Evolutionary conservation across 1,140 invertebrate genomes (phyloP).

Genomic region (Steinernema khuongi): DNA sequence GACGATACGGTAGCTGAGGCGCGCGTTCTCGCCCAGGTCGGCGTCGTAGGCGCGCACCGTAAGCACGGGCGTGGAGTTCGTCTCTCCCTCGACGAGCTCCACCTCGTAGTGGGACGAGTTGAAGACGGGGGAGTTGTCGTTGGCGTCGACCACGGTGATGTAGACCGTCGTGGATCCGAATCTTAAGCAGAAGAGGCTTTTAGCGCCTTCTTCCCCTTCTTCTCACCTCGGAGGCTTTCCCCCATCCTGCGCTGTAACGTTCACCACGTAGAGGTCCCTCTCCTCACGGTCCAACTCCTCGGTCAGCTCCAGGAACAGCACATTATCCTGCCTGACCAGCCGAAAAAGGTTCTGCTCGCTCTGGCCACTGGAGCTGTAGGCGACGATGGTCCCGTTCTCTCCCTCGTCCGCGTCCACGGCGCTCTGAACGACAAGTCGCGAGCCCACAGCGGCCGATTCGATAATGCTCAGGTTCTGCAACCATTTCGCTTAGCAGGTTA

Average conservation of each 20-base stretch:
- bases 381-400: constrained; percentile 76
- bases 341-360: constrained; percentile 80
- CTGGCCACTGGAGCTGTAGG: constrained; percentile 74
- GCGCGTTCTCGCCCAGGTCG: constrained; percentile 84
- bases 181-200: too few relatives aligned
- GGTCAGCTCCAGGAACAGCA: constrained; percentile 80
- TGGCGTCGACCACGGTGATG: constrained; percentile 73
- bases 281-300: constrained; percentile 81
- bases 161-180: constrained; percentile 76
- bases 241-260: constrained; percentile 81
- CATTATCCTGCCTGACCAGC: constrained; percentile 77
- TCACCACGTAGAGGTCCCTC: constrained; percentile 74
- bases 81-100: constrained; percentile 26
- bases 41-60: constrained; percentile 84
- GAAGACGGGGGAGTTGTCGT: constrained; percentile 87
- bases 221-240: constrained; percentile 67
- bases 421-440: constrained; percentile 10
- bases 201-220: too few relatives aligned
- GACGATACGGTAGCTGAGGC: constrained; percentile 76
- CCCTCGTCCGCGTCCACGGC: constrained; percentile 50
- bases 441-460: constrained; percentile 13
- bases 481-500: not conserved
- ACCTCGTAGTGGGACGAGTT: constrained; percentile 25
- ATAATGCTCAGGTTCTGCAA: constrained; percentile 17
- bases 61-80: constrained; percentile 76